A percentile compares a stretch with the other conserved stretches of the same genome.
Evolutionary conservation across 1,140 invertebrate species (phyloP).

Genomic region (Panagrolaimus sp.): DNA sequence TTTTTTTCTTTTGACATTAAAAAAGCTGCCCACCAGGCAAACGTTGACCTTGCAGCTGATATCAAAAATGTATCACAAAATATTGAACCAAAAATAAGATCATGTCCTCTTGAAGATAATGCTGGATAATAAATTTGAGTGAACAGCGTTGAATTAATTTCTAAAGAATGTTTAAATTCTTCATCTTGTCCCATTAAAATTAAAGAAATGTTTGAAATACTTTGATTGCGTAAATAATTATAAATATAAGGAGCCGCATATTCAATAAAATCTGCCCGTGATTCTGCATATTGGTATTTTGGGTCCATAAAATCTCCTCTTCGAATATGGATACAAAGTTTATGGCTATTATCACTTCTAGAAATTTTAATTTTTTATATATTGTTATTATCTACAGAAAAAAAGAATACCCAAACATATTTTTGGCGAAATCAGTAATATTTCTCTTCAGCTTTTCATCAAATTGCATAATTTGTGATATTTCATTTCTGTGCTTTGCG

Average conservation of each 20-base stretch:
- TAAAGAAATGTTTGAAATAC: not conserved
- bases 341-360: not conserved
- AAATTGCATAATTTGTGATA: not conserved
- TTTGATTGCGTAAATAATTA: not conserved
- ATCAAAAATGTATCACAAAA: not conserved
- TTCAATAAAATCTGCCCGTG: not conserved
- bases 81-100: not conserved
- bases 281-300: not conserved
- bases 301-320: not conserved
- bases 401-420: not conserved
- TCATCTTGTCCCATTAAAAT: not conserved
- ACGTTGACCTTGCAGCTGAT: not conserved
- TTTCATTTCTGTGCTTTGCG: not conserved
- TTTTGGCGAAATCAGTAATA: not conserved
- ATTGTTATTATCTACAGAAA: too few relatives aligned
- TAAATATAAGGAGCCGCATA: not conserved
- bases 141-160: not conserved
- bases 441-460: not conserved
- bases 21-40: not conserved
- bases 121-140: not conserved
- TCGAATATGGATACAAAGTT: not conserved
- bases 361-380: not conserved
- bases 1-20: not conserved
- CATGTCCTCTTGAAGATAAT: not conserved
- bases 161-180: not conserved